These are phyloP conservation scores for Nannoperca australis DNA, from an alignment of 2,797 vertebrate genomes.

Conservation along the genomic window DNA sequence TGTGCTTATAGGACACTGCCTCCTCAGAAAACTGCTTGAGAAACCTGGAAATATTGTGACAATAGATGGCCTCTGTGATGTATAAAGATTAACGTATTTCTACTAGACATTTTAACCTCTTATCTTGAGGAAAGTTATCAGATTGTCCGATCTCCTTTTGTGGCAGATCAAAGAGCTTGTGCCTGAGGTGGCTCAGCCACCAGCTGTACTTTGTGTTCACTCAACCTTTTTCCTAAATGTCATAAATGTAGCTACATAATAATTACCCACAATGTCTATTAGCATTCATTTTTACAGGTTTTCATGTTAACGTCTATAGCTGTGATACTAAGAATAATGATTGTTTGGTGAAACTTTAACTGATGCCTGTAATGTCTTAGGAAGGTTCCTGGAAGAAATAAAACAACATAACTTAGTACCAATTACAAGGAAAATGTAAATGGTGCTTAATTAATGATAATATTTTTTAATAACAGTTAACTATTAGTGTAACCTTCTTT, in stretches of 20 bases:
- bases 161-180: slow-evolving; percentile 53
- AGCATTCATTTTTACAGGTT: not conserved
- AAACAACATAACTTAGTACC: not conserved
- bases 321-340: not conserved
- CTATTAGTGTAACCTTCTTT: slow-evolving; percentile 1
- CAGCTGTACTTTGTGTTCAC: slow-evolving; percentile 49
- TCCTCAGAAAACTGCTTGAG: slow-evolving; percentile 8
- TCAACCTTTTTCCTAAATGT: slow-evolving; percentile 33
- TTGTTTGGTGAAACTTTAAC: not conserved
- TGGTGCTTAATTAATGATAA: not conserved
- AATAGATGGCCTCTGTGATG: slow-evolving; percentile 10
- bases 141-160: slow-evolving; percentile 50
- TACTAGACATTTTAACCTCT: slow-evolving; percentile 45
- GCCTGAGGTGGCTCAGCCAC: slow-evolving; percentile 31
- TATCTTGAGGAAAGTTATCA: slow-evolving; percentile 51
- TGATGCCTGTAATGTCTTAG: not conserved
- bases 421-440: not conserved
- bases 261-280: slow-evolving; percentile 8
- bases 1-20: not conserved
- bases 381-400: not conserved
- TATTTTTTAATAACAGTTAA: not conserved
- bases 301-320: not conserved
- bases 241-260: slow-evolving; percentile 19
- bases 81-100: slow-evolving; percentile 38
- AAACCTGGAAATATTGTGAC: slow-evolving; percentile 9